Evolutionary conservation across 35 echinoderm and acorn worm genomes (phyloP).

Genomic region (Hemicentrotus pulcherrimus): DNA sequence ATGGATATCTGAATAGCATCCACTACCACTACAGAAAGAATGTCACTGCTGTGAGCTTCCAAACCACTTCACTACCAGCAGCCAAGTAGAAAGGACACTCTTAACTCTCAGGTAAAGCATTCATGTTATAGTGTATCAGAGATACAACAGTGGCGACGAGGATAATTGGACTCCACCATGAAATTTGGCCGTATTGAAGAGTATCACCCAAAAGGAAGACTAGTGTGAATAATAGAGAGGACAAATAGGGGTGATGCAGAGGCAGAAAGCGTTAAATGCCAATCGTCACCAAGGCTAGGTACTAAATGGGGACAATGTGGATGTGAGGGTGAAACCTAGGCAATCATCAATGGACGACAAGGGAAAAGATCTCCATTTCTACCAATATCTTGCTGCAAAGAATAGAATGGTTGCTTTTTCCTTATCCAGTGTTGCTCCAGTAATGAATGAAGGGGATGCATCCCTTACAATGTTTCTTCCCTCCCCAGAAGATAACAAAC

Average conservation of each 20-base stretch:
- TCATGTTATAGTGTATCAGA: too few species aligned
- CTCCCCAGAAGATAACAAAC: slow-evolving; percentile 37
- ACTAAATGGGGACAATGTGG: slow-evolving; percentile 54
- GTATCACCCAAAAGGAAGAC: too few species aligned
- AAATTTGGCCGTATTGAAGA: too few species aligned
- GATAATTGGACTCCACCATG: too few species aligned
- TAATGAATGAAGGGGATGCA: neutral
- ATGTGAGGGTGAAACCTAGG: slow-evolving; percentile 40
- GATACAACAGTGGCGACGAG: too few species aligned
- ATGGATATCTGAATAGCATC: too few species aligned
- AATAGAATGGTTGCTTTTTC: slow-evolving; percentile 46
- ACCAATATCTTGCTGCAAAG: slow-evolving; percentile 49
- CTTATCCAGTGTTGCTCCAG: neutral
- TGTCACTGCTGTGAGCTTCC: too few species aligned
- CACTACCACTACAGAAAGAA: too few species aligned
- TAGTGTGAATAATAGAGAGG: too few species aligned
- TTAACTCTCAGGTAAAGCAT: too few species aligned
- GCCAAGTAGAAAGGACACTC: too few species aligned
- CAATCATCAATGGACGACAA: slow-evolving; percentile 21
- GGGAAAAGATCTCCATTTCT: slow-evolving; percentile 55
- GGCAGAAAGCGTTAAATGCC: neutral
- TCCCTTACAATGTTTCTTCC: slow-evolving; percentile 33
- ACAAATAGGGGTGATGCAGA: neutral
- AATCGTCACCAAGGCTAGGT: slow-evolving; percentile 47
- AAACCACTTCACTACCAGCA: too few species aligned